Base-by-base conservation (phyloP, 1,140 invertebrate species). In the Drosophila biarmipes region DNA sequence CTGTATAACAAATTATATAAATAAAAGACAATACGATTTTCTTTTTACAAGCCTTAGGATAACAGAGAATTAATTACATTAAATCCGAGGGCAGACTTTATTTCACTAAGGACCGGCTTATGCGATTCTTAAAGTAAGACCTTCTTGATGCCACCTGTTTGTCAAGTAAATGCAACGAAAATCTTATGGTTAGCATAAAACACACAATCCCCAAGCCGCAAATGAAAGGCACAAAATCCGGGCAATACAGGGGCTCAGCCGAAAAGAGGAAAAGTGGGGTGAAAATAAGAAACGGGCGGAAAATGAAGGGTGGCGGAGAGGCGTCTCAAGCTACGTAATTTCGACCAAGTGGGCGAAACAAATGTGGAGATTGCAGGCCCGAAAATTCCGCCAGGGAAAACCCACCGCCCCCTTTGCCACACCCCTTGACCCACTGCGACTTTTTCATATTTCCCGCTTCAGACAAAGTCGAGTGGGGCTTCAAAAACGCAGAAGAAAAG, bases 351-450 rank as follows among this genome's bases (percentile, higher is more conserved):
- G 82, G 82, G 59, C 67, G 85, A 78, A 78, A 86, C 69, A 78
- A 87, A 87, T 87, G 69, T 68, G 58, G 82, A 81, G 81, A 87
- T 78, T 86, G 64, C 51, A 51, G 85, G 82, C 78, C 62, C 66
- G 34, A 69, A 69, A 81, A 87, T 78, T 71, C 45, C 58, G 45
- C 34, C 51, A 82, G 40, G 17, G 51, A 38, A 51, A 34, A 38
- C 38, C 29, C 49, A 4, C 10, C 40, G 1, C 66, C 45, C 48
- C 17, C n/a, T 48, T n/a, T 11, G 14, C 52, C 68, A 62, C 57
- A 29, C 63, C 62, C 58, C 78, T 80, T 76, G 58, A 58, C 58
- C 40, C 57, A 43, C 21, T 46, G 57, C 57, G 29, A 27, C 43
- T 64, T 63, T 73, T 73, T 80, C 77, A 86, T 86, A 86, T 86